These are phyloP conservation scores for Lerista edwardsae DNA, from an alignment of 2,797 vertebrate genomes.

Conservation along the genomic window DNA sequence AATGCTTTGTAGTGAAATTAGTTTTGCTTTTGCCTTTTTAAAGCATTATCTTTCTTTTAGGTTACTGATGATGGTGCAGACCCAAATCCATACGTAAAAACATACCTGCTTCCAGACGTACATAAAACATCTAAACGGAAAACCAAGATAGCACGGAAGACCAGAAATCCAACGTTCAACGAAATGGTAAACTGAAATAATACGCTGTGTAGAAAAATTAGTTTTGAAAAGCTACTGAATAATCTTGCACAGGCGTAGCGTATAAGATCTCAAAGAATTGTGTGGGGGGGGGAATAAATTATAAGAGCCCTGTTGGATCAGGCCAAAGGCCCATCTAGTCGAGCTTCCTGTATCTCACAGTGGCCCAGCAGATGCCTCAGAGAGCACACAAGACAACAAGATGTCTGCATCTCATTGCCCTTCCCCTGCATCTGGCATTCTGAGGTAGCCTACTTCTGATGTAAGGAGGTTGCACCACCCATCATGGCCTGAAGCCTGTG, in stretches of 20 bases:
- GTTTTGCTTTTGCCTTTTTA: not conserved
- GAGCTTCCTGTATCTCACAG: too few relatives aligned
- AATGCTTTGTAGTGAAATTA: not conserved
- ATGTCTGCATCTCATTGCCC: too few relatives aligned
- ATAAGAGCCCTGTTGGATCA: too few relatives aligned
- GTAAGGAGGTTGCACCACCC: too few relatives aligned
- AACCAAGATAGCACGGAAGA: conserved; percentile 96
- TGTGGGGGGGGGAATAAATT: too few relatives aligned
- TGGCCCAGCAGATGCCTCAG: too few relatives aligned
- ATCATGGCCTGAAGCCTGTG: too few relatives aligned
- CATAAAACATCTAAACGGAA: conserved; percentile 97
- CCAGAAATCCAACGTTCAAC: conserved; percentile 97
- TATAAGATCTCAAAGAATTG: not conserved
- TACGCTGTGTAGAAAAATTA: not conserved
- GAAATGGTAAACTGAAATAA: conserved; percentile 88
- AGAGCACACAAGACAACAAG: too few relatives aligned
- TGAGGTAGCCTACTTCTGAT: too few relatives aligned
- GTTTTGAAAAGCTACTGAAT: not conserved
- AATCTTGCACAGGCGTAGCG: not conserved
- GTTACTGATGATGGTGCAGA: conserved; percentile 94
- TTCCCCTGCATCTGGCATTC: too few relatives aligned
- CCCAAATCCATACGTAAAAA: conserved; percentile 98
- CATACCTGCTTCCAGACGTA: conserved; percentile 94
- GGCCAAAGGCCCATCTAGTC: too few relatives aligned
- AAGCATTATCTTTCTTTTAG: conserved; percentile 72